Conservation (phyloP, 2,888 invertebrate genomes). For the Nomada ruficornis region DNA sequence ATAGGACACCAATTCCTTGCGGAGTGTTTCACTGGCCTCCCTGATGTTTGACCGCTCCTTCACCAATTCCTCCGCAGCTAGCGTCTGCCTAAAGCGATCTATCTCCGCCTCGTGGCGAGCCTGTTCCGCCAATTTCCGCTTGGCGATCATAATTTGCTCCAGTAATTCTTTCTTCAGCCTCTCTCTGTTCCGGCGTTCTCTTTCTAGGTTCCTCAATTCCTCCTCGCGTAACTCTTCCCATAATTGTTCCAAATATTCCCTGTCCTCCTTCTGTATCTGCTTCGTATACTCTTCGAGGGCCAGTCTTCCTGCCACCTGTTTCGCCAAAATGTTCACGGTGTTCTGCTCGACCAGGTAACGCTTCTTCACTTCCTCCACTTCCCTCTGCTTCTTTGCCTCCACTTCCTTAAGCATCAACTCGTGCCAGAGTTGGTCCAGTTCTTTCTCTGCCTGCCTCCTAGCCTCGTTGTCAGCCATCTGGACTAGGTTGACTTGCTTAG, state of each 20-base stretch:
- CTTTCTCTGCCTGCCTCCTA: slow-evolving; percentile 85
- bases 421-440: slow-evolving; percentile 87
- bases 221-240: slow-evolving; percentile 69
- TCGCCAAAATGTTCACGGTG: slow-evolving; percentile 62
- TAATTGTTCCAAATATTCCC: slow-evolving; percentile 68
- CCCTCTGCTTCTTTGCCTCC: slow-evolving; percentile 78
- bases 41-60: slow-evolving; percentile 62
- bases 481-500: slow-evolving; percentile 50
- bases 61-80: slow-evolving; percentile 69
- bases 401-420: slow-evolving; percentile 87
- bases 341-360: slow-evolving; percentile 49
- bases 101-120: slow-evolving; percentile 70
- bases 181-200: slow-evolving; percentile 66
- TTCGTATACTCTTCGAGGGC: slow-evolving; percentile 69
- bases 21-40: slow-evolving; percentile 66
- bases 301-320: slow-evolving; percentile 75
- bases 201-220: slow-evolving; percentile 66
- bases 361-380: slow-evolving; percentile 66
- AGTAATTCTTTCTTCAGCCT: slow-evolving; percentile 74
- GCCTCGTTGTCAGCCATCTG: slow-evolving; percentile 83
- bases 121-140: slow-evolving; percentile 69
- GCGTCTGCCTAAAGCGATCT: slow-evolving; percentile 62
- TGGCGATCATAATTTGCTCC: slow-evolving; percentile 72
- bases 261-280: slow-evolving; percentile 70
- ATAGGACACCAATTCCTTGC: slow-evolving; percentile 75